Percentiles rank a stretch among this genome's conserved stretches.
phyloP scores from a whole-genome alignment of 2,888 invertebrate genomes.

The Sphaerophoria taeniata region DNA sequence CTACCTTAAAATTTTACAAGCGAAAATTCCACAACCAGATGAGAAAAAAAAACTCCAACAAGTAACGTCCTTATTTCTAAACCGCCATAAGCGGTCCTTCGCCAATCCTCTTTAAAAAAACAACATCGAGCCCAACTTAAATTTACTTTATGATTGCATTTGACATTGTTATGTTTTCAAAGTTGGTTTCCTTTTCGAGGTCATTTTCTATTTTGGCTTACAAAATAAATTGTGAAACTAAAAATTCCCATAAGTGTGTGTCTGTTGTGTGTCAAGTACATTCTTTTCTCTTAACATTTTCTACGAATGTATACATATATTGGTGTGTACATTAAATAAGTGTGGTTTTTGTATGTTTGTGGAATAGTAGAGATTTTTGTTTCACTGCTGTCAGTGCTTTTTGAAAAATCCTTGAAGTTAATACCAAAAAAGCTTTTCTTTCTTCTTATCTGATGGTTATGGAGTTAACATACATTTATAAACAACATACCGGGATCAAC shows the following conservation, averaged over 20 bases:
- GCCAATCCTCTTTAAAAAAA: too few relatives aligned
- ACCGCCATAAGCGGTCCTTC: not conserved
- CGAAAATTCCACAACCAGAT: too few relatives aligned
- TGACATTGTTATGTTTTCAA: slow-evolving; percentile 34
- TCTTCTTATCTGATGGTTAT: not conserved
- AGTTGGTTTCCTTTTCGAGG: slow-evolving; percentile 33
- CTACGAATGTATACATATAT: not conserved
- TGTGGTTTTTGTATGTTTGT: not conserved
- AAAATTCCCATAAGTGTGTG: slow-evolving; percentile 27
- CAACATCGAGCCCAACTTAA: slow-evolving; percentile 40
- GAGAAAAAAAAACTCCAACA: too few relatives aligned
- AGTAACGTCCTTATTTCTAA: slow-evolving; percentile 6
- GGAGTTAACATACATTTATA: not conserved
- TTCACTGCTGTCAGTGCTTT: not conserved
- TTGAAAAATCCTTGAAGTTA: slow-evolving; percentile 9
- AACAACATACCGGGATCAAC: not conserved
- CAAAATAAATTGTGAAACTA: slow-evolving; percentile 42
- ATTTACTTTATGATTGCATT: slow-evolving; percentile 59
- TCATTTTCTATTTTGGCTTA: slow-evolving; percentile 49
- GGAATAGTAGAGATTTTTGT: not conserved
- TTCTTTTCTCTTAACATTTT: not conserved
- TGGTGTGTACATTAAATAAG: too few relatives aligned
- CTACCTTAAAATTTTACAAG: too few relatives aligned
- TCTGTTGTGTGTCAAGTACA: slow-evolving; percentile 36
- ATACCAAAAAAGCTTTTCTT: not conserved